Evolutionary conservation across 2,888 invertebrate species (phyloP).

Genomic region (Limenitis camilla): DNA sequence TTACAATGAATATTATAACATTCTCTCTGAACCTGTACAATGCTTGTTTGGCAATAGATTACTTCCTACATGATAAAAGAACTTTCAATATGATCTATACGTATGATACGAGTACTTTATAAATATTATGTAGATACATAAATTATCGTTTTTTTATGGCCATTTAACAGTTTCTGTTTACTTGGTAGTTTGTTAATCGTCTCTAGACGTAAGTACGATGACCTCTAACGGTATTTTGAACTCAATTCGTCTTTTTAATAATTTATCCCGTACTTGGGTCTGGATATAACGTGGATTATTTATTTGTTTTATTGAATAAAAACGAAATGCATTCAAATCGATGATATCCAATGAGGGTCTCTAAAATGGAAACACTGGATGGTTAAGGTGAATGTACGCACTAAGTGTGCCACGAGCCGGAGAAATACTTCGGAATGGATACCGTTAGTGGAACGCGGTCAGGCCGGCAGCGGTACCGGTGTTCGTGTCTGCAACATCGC

Average conservation of each 20-base stretch:
- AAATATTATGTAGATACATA: not conserved
- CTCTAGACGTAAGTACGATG: constrained; percentile 21
- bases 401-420: constrained; percentile 70
- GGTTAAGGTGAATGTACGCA: constrained; percentile 71
- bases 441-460: constrained; percentile 74
- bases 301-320: not conserved
- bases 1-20: not conserved
- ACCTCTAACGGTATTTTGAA: constrained; percentile 55
- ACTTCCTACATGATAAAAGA: no score
- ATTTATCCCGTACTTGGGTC: not conserved
- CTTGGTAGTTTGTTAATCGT: constrained; percentile 36
- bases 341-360: constrained; percentile 12
- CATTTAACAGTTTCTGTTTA: constrained; percentile 30
- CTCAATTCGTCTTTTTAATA: constrained; percentile 36
- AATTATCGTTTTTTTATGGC: not conserved
- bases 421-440: constrained; percentile 70
- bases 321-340: not conserved
- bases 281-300: not conserved
- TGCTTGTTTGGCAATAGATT: no score
- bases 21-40: not conserved
- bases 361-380: constrained; percentile 48
- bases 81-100: no score
- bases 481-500: constrained; percentile 42
- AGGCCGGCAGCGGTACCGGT: constrained; percentile 59
- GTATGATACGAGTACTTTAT: no score